Percentiles rank a stretch among this genome's conserved stretches.
Conservation (phyloP, 1,140 invertebrate species). For the Thaumatotibia leucotreta region DNA sequence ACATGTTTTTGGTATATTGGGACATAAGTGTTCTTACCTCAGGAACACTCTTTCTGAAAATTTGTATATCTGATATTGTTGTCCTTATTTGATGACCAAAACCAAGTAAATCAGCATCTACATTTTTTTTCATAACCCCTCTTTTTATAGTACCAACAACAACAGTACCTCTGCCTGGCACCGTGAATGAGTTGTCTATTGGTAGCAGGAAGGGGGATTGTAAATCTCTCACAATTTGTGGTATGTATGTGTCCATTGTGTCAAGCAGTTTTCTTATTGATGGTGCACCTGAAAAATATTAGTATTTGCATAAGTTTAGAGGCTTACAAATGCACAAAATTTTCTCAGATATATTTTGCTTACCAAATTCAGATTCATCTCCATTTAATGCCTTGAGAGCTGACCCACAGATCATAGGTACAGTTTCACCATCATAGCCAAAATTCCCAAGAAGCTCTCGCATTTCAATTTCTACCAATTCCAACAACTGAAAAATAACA, state of each 20-base stretch:
- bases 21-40: constrained; percentile 68
- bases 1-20: no score
- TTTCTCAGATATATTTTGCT: constrained; percentile 21
- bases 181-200: constrained; percentile 88
- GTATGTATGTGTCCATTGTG: constrained; percentile 87
- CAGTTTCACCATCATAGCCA: constrained; percentile 88
- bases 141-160: constrained; percentile 89
- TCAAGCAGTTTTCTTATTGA: constrained; percentile 87
- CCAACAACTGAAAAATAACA: constrained; percentile 73
- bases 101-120: constrained; percentile 86
- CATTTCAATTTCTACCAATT: constrained; percentile 87
- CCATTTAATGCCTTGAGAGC: constrained; percentile 90
- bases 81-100: constrained; percentile 86
- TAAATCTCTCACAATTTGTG: constrained; percentile 85
- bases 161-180: constrained; percentile 90
- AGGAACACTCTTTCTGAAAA: constrained; percentile 81
- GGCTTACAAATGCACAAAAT: no score
- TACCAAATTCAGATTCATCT: constrained; percentile 80
- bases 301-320: neutral
- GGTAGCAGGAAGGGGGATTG: constrained; percentile 89
- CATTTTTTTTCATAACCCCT: constrained; percentile 83
- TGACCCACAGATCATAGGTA: constrained; percentile 91
- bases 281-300: constrained; percentile 74
- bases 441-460: constrained; percentile 91
- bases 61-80: constrained; percentile 85